phyloP scores from a whole-genome alignment of 92 coral and sea anemone genomes.

The Palythoa grandis region DNA sequence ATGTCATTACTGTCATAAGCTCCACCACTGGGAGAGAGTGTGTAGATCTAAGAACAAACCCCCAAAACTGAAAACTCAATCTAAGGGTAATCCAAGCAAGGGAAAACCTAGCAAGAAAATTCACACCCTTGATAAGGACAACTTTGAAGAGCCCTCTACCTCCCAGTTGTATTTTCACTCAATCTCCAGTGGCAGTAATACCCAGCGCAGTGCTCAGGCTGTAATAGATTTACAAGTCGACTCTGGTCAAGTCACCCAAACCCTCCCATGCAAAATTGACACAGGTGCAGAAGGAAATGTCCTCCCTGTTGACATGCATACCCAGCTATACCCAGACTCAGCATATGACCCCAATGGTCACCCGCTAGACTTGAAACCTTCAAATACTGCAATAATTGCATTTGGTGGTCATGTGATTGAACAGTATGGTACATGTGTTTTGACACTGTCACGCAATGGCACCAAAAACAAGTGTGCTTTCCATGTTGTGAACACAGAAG shows the following conservation, averaged over 20 bases:
- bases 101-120: slow-evolving; percentile 35
- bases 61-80: slow-evolving; percentile 21
- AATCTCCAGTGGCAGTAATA: slow-evolving; percentile 44
- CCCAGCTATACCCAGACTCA: slow-evolving; percentile 51
- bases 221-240: slow-evolving; percentile 64
- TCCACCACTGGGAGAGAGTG: slow-evolving; percentile 19
- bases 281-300: slow-evolving; percentile 83
- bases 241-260: slow-evolving; percentile 50
- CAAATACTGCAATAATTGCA: slow-evolving; percentile 60
- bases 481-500: slow-evolving; percentile 64
- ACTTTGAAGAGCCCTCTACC: slow-evolving; percentile 4
- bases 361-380: slow-evolving; percentile 61
- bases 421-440: slow-evolving; percentile 67
- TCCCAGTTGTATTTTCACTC: slow-evolving; percentile 67
- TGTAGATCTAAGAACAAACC: neutral
- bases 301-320: slow-evolving; percentile 64
- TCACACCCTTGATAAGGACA: slow-evolving; percentile 26
- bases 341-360: slow-evolving; percentile 52
- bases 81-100: slow-evolving; percentile 24
- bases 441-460: slow-evolving; percentile 52
- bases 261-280: slow-evolving; percentile 74
- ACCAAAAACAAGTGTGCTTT: slow-evolving; percentile 51
- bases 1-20: slow-evolving; percentile 14
- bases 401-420: slow-evolving; percentile 63
- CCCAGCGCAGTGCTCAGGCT: slow-evolving; percentile 61